Base-by-base conservation (phyloP, 2,888 invertebrate genomes). In the Pseudococcus longispinus region DNA sequence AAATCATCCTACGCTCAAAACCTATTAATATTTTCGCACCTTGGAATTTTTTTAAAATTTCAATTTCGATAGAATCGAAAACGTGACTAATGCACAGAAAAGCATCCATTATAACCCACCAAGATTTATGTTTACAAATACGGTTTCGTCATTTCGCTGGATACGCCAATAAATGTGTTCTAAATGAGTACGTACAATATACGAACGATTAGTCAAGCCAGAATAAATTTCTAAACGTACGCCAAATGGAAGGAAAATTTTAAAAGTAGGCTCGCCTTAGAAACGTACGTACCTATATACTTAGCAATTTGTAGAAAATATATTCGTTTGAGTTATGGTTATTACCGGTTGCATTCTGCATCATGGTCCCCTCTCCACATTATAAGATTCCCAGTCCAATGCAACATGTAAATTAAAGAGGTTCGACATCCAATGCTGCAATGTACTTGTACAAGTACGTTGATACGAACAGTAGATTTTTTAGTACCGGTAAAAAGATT, bases 381-480 rank as follows among this genome's bases (percentile, higher is more conserved):
- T 60, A 60, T 8, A n/a, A 11, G n/a, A 60, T 60, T 6, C 23
- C 23, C 60, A 13, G 9, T 9, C 23, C 60, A 23, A 6, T 5
- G 60, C 13, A n/a, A 51, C 51, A 60, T 60, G 60, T 60, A 60
- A 60, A 60, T 60, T 60, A 37, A 13, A 60, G 23, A 60, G 60
- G 60, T 60, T 60, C 60, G 60, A 46, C 46, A 15, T 37, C 37
- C 8, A 37, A 6, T 46, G 44, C 13, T n/a, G n/a, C n/a, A n/a
- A 15, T 46, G 2, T n/a, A n/a, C n/a, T n/a, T n/a, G n/a, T n/a
- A n/a, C n/a, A n/a, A n/a, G n/a, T n/a, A n/a, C n/a, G 55, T 51
- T 55, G 60, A 60, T 60, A 60, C 60, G 23, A 60, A 60, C 60
- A 11, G 60, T 60, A 60, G 60, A 60, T 60, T 60, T 60, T 60